phyloP scores from a whole-genome alignment of 1,140 invertebrate genomes.

The Conus betulinus region DNA sequence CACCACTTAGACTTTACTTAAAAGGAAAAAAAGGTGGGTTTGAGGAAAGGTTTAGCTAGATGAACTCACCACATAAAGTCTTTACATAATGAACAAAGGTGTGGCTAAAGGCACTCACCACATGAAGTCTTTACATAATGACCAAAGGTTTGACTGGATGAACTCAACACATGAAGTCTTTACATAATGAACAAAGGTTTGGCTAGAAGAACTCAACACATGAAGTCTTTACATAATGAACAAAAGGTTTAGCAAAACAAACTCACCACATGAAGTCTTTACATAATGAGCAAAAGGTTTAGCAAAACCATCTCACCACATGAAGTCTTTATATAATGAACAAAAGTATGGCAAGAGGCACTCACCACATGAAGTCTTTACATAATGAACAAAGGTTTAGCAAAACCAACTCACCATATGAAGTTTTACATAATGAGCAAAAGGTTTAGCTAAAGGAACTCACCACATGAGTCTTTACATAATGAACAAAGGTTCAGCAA shows the following conservation, averaged over 20 bases:
- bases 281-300: neutral
- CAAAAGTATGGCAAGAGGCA: conserved; percentile 86
- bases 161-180: conserved; percentile 74
- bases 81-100: conserved; percentile 90
- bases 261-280: too few relatives aligned
- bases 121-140: conserved; percentile 98
- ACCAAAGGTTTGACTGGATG: conserved; percentile 99
- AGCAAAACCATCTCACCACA: too few relatives aligned
- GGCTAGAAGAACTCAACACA: too few relatives aligned
- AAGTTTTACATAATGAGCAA: too few relatives aligned
- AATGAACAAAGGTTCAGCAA: too few relatives aligned
- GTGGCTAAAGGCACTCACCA: conserved; percentile 81
- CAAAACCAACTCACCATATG: conserved; percentile 29
- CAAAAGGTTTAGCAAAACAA: neutral
- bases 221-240: neutral
- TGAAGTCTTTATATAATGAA: conserved; percentile 78
- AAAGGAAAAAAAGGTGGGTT: neutral
- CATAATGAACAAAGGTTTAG: conserved; percentile 99
- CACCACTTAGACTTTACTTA: too few relatives aligned
- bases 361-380: conserved; percentile 97
- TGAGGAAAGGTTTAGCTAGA: neutral
- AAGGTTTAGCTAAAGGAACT: too few relatives aligned
- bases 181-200: too few relatives aligned
- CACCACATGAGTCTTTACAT: too few relatives aligned
- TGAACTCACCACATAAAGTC: too few relatives aligned